Percentiles rank a stretch among this genome's conserved stretches.
Conservation (phyloP, 2,888 invertebrate species). For the Euplexia lucipara region DNA sequence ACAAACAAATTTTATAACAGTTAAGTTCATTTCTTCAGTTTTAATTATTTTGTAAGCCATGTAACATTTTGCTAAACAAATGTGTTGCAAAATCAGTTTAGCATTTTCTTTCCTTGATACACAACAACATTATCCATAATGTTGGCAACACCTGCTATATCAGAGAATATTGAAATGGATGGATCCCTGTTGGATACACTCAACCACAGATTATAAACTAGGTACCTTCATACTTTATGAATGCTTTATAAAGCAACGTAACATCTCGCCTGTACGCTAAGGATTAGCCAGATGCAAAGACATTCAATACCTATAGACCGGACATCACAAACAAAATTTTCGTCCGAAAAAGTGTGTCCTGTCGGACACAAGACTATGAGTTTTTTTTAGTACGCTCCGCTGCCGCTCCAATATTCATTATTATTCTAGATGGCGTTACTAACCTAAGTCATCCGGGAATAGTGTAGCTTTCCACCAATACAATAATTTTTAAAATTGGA, state of each 20-base stretch:
- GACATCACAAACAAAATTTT: too few relatives aligned
- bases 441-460: too few relatives aligned
- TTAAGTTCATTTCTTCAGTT: constrained; percentile 17
- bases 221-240: constrained; percentile 23
- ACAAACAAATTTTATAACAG: constrained; percentile 12
- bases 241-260: constrained; percentile 13
- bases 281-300: too few relatives aligned
- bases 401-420: too few relatives aligned
- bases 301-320: too few relatives aligned
- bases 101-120: constrained; percentile 17
- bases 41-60: constrained; percentile 17
- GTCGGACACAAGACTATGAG: too few relatives aligned
- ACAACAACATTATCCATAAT: constrained; percentile 37
- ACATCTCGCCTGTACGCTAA: too few relatives aligned
- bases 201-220: constrained; percentile 39
- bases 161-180: constrained; percentile 45
- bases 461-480: too few relatives aligned
- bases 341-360: too few relatives aligned
- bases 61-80: constrained; percentile 18
- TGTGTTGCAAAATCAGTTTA: constrained; percentile 3
- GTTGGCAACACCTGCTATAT: constrained; percentile 44
- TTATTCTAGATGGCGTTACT: too few relatives aligned
- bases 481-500: too few relatives aligned
- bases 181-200: constrained; percentile 41
- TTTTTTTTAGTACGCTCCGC: too few relatives aligned